Evolutionary conservation across 2,113 vertebrate genomes (phyloP).

Genomic region (Microtus richardsoni): DNA sequence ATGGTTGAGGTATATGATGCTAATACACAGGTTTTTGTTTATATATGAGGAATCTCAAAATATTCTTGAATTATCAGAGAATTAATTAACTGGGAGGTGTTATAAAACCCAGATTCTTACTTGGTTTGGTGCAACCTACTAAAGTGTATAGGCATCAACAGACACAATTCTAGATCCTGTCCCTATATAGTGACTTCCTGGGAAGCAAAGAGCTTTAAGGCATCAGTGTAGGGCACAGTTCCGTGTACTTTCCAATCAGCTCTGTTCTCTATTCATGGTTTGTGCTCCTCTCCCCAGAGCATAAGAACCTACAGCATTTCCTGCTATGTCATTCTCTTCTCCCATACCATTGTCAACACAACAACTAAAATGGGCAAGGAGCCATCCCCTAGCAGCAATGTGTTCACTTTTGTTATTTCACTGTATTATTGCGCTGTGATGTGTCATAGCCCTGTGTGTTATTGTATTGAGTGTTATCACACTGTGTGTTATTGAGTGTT

Average conservation of each 20-base stretch:
- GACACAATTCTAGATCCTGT: not conserved
- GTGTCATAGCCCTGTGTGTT: not conserved
- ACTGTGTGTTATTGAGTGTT: not conserved
- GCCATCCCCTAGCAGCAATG: rapidly evolving
- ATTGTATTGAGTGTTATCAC: not conserved
- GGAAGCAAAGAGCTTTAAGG: not conserved
- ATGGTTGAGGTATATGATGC: not conserved
- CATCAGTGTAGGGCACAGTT: not conserved
- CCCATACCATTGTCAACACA: no score
- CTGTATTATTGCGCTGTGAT: not conserved
- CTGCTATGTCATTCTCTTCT: rapidly evolving
- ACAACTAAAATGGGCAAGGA: not conserved
- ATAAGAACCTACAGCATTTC: not conserved
- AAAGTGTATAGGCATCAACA: not conserved
- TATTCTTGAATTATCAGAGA: not conserved
- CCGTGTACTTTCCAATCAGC: not conserved
- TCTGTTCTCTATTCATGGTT: not conserved
- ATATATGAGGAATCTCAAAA: not conserved
- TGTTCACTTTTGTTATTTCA: not conserved
- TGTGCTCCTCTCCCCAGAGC: not conserved
- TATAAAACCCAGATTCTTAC: not conserved
- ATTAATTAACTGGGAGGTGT: not conserved
- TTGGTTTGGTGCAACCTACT: not conserved
- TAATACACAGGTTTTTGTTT: not conserved
- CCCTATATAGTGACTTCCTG: not conserved